Evolutionary conservation across 2,888 invertebrate genomes (phyloP), one percentile per base, ranked within the genome.

Genomic region (Drosophila tripunctata): DNA sequence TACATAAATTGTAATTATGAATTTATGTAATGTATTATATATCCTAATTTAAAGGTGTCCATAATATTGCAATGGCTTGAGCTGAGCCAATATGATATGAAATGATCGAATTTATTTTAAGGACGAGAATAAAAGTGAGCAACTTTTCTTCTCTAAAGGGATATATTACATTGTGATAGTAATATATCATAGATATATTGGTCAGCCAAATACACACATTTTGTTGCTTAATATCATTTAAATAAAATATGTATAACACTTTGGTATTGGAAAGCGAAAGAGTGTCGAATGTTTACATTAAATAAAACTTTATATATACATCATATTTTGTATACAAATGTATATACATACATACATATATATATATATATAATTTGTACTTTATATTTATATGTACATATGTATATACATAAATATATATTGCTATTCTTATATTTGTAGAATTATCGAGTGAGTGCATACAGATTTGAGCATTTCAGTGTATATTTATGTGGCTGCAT

Each of bases 391-490:
- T 33, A 27, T 40, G 12, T 21, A 21, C 17, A 8, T 22, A 17
- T 40, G 15, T 10, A 22, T 41, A 21, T 40, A 33, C 51, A 8
- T 8, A 45, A 31, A 5, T 12, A 31, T 45, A 33, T 30, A 21
- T 14, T 30, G 12, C 4, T 33, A 5, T 33, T 21, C 12, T 21
- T 21, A 47, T 33, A 21, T 21, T 10, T 21, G n/a, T 35, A 36
- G 17, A 17, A n/a, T 36, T 15, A n/a, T 7, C 24, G 27, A 21
- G 14, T 44, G 12, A 36, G 30, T 60, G 21, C 7, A 22, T 15
- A 21, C 14, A 3, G n/a, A 24, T 51, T 31, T 47, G 41, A 61
- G 51, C 61, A 61, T 62, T 67, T 22, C 3, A 33, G 19, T 44
- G 21, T 15, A 10, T 40, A 36, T 33, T 19, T 4, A 40, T 3